Conservation (phyloP, 2,113 vertebrate species). For the Oreotrochilus melanogaster region DNA sequence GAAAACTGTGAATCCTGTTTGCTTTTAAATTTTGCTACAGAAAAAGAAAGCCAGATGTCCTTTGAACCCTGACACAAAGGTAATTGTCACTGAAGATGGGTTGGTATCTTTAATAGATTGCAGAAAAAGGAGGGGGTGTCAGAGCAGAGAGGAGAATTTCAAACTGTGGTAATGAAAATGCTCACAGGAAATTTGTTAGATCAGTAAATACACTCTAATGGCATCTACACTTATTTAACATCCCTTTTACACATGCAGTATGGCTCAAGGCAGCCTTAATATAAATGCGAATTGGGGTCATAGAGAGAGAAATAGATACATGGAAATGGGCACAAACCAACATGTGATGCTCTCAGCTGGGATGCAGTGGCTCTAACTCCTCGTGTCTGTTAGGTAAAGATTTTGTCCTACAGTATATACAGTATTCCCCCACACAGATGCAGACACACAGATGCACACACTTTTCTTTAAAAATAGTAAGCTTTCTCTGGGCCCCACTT, state of each 20-base stretch:
- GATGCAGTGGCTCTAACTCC: not conserved
- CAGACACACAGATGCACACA: not conserved
- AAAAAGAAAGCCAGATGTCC: not conserved
- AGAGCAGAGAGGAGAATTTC: not conserved
- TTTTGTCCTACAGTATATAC: not conserved
- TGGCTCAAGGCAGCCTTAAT: not conserved
- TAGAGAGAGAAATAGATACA: not conserved
- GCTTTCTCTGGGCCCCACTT: constrained; percentile 41
- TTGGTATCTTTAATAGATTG: not conserved
- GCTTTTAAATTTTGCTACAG: constrained; percentile 19
- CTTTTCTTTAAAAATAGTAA: constrained; percentile 43
- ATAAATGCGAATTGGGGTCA: constrained; percentile 9
- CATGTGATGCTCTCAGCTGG: not conserved
- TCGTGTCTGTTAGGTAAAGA: not conserved
- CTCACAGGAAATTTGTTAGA: constrained; percentile 1
- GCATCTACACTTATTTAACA: constrained; percentile 43
- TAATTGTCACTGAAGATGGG: constrained; percentile 38
- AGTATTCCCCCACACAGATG: not conserved
- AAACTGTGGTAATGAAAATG: constrained; percentile 33
- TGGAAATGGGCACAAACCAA: not conserved
- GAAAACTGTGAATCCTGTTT: not conserved
- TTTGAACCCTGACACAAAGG: constrained; percentile 8
- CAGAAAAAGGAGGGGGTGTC: not conserved
- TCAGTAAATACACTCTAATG: constrained; percentile 46
- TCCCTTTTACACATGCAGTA: not conserved